Base-by-base conservation (phyloP, 1,140 invertebrate species). In the Mactra quadrangularis region DNA sequence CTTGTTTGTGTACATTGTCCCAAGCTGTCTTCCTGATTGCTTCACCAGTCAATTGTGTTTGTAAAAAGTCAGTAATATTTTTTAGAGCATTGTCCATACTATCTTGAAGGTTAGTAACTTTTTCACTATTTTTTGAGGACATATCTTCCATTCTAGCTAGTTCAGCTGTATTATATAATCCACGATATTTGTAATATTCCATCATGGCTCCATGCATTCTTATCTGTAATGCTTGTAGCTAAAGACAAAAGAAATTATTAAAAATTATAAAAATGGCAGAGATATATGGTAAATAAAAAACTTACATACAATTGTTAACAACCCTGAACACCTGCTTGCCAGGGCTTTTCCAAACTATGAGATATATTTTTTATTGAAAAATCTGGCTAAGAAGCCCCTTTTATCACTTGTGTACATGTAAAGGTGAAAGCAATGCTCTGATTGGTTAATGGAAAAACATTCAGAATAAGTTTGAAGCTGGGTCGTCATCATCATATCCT, bases 141-240 rank as follows among this genome's bases (percentile, higher is more conserved):
- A 85, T 85, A 13, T 78, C 79, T 41, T 90, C 87, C 84, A 91
- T 82, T 2, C 86, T 82, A 9, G 70, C 57, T 29, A 90, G 82
- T 62, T 90, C 89, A 0, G 82, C 52, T 45, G 88, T 38, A 45
- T 90, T 90, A 72, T 88, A 90, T 52, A 87, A 60, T 1, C 89
- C 88, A 50, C 88, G 87, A 35, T 86, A 88, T 64, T 89, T 90
- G 78, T 86, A 90, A 60, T 90, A 90, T 53, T 88, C 87, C 19
- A 74, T 38, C 70, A 90, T 85, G 15, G 89, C 89, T 31, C 76
- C 77, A 70, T 91, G 88, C 82, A 91, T 87, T 45, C 86, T 83
- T 45, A 75, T 83, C 79, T 91, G 90, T 33, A 91, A 76, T 38
- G 85, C 81, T 55, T 87, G 85, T 13, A 91, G 72, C 90, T 91